phyloP scores from a whole-genome alignment of 1,140 invertebrate genomes.

The Cotesia typhae region DNA sequence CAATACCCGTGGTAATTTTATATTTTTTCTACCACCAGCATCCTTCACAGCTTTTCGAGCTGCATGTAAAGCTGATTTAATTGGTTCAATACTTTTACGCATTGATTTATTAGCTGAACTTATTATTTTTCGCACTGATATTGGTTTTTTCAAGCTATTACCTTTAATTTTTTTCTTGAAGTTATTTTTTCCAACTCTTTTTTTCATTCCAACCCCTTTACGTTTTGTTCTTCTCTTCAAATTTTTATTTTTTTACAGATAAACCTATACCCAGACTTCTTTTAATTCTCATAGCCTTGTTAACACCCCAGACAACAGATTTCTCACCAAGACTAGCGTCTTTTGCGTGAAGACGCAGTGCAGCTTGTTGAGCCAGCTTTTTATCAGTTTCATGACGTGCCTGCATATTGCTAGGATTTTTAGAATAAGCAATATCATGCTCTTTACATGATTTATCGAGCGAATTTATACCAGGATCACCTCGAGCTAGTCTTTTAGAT shows the following conservation, averaged over 20 bases:
- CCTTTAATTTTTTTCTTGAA: no score
- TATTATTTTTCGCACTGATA: no score
- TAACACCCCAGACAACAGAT: background rate
- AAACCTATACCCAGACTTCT: background rate
- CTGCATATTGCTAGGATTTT: background rate
- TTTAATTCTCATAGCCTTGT: background rate
- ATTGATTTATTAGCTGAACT: no score
- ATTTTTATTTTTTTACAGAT: no score
- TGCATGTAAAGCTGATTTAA: background rate
- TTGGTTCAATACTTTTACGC: background rate
- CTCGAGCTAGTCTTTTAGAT: background rate
- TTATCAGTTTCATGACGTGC: background rate
- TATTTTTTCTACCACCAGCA: slow-evolving; percentile 13
- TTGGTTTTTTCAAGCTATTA: no score
- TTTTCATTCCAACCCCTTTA: no score
- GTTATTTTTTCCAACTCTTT: no score
- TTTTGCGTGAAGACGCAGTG: background rate
- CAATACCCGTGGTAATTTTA: slow-evolving; percentile 13
- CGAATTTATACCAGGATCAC: background rate
- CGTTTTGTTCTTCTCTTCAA: no score
- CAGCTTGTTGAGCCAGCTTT: background rate
- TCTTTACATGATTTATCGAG: background rate
- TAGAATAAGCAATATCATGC: slow-evolving; percentile 8
- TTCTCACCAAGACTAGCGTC: background rate
- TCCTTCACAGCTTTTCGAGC: slow-evolving; percentile 1